Evolutionary conservation across 2,797 vertebrate species (phyloP).

Genomic region (Lycodopsis pacificus): DNA sequence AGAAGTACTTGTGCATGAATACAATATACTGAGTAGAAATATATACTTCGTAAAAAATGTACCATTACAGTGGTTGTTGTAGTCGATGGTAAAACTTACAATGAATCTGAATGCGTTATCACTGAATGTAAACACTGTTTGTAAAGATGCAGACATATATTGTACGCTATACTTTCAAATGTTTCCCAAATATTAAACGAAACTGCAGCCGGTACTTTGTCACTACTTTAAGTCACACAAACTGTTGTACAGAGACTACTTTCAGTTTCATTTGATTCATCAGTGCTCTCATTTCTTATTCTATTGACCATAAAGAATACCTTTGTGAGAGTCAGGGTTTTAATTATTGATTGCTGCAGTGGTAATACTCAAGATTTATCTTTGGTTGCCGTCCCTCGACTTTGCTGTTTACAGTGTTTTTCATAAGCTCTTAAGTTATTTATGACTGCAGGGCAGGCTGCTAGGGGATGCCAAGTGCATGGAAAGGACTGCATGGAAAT

Average conservation of each 20-base stretch:
- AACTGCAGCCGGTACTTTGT: constrained; percentile 26
- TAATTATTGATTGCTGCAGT: constrained; percentile 33
- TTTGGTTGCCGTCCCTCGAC: constrained; percentile 29
- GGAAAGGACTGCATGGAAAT: constrained; percentile 18
- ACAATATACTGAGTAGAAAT: too few species aligned
- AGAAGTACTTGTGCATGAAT: too few species aligned
- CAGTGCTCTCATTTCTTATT: constrained; percentile 16
- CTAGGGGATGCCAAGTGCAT: constrained; percentile 4
- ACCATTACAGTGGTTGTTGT: background rate
- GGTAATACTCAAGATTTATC: constrained; percentile 29
- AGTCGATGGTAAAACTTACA: background rate
- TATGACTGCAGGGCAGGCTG: constrained; percentile 15
- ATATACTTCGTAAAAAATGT: too few species aligned
- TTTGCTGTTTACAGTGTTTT: constrained; percentile 22
- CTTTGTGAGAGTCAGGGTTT: constrained; percentile 17
- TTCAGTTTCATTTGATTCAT: constrained; percentile 29
- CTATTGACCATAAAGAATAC: constrained; percentile 15
- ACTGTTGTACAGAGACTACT: constrained; percentile 4
- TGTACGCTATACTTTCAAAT: background rate
- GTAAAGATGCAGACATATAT: constrained; percentile 3
- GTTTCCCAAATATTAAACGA: constrained; percentile 3
- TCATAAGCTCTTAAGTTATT: constrained; percentile 29
- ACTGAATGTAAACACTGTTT: constrained; percentile 9
- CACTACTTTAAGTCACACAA: constrained; percentile 10
- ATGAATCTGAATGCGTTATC: constrained; percentile 5